Evolutionary conservation across 2,113 vertebrate genomes (phyloP).

Genomic region (Theristicus caerulescens): DNA sequence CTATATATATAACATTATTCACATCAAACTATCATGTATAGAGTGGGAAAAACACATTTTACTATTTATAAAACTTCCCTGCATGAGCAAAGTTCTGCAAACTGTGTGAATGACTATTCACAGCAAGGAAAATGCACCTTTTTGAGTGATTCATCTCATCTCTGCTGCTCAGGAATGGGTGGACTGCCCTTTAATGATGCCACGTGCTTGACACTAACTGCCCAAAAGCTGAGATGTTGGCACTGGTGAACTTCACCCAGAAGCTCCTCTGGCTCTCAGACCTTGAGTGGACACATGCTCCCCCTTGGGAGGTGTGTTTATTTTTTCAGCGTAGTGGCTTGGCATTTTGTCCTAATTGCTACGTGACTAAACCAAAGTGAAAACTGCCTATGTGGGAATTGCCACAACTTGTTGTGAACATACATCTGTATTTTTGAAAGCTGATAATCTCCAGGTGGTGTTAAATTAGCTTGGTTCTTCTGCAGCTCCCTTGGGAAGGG

Average conservation of each 20-base stretch:
- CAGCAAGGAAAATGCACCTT: neutral
- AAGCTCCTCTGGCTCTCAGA: neutral
- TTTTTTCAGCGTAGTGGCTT: neutral
- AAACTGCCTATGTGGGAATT: neutral
- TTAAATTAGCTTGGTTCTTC: neutral
- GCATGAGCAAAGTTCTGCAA: conserved; percentile 30
- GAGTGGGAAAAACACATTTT: conserved; percentile 31
- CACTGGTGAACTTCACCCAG: neutral
- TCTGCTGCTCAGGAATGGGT: neutral
- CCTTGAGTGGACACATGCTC: neutral
- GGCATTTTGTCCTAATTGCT: neutral
- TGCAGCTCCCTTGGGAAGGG: neutral
- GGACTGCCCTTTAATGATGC: neutral
- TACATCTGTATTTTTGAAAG: neutral
- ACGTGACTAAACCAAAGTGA: neutral
- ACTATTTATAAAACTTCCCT: conserved; percentile 58
- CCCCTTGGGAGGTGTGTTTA: neutral
- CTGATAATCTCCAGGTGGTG: neutral
- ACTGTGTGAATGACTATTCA: conserved; percentile 1
- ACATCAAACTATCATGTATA: conserved; percentile 23
- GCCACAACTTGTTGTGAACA: neutral
- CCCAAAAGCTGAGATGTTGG: neutral
- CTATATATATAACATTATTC: conserved; percentile 57
- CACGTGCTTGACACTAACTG: neutral
- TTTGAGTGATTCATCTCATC: conserved; percentile 13